These are phyloP conservation scores for Ochlodes sylvanus DNA, from an alignment of 2,888 invertebrate species.

Conservation along the genomic window DNA sequence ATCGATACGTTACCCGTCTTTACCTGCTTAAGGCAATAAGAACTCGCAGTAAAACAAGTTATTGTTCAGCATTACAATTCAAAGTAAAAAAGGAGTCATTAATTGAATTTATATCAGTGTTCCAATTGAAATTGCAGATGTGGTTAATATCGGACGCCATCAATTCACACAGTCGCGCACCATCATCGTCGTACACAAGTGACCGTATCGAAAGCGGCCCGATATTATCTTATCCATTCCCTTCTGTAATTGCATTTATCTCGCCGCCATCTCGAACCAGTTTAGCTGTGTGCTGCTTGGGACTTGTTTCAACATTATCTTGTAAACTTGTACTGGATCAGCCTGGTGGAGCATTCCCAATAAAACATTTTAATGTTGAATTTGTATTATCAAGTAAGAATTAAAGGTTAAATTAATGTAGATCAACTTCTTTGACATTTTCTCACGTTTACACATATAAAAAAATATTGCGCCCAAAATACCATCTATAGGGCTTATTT, in stretches of 20 bases:
- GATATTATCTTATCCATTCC: constrained; percentile 36
- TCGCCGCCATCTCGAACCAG: constrained; percentile 43
- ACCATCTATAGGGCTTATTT: too few relatives aligned
- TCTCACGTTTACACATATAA: background rate
- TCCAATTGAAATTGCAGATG: constrained; percentile 29
- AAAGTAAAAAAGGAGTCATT: background rate
- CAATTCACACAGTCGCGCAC: constrained; percentile 25
- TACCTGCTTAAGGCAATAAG: too few relatives aligned
- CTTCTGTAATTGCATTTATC: constrained; percentile 51
- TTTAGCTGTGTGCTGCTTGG: constrained; percentile 23
- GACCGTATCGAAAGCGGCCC: constrained; percentile 22
- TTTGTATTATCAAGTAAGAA: background rate
- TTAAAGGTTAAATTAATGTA: background rate
- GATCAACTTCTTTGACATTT: background rate
- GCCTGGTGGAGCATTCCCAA: background rate
- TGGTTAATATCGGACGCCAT: constrained; percentile 25
- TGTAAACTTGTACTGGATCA: constrained; percentile 10
- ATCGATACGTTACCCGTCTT: too few relatives aligned
- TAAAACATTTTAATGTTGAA: background rate
- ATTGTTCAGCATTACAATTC: too few relatives aligned
- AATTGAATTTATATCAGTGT: constrained; percentile 20
- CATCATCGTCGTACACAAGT: constrained; percentile 30
- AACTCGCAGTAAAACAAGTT: too few relatives aligned
- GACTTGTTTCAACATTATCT: constrained; percentile 16
- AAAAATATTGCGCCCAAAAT: too few relatives aligned